Evolutionary conservation across 2,888 invertebrate species (phyloP).

Genomic region (Andrena bicolor): DNA sequence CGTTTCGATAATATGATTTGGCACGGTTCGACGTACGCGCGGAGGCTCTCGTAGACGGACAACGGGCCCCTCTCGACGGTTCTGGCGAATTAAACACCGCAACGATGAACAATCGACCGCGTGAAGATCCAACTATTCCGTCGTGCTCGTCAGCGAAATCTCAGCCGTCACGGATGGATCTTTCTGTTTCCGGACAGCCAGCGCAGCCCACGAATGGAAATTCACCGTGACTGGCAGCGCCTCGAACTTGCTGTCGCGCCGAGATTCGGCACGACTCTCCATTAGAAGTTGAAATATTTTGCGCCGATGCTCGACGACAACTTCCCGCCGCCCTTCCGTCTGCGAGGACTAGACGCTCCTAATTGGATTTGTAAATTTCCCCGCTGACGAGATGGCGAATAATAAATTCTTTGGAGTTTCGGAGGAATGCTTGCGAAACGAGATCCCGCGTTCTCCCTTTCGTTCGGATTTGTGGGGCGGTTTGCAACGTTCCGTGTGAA

Average conservation of each 20-base stretch:
- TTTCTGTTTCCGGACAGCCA: background rate
- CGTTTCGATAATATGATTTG: conserved; percentile 55
- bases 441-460: no score
- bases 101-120: no score
- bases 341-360: background rate
- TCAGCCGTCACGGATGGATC: background rate
- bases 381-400: background rate
- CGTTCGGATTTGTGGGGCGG: no score
- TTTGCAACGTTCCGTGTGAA: no score
- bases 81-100: background rate
- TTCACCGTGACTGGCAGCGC: background rate
- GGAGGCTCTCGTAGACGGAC: background rate
- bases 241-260: conserved; percentile 7
- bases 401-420: background rate
- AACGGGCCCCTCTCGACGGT: background rate
- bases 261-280: conserved; percentile 26
- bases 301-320: conserved; percentile 11
- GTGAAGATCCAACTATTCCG: no score
- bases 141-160: background rate
- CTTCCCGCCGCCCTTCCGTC: background rate
- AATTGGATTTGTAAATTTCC: conserved; percentile 43
- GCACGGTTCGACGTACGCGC: conserved; percentile 53
- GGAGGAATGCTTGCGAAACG: background rate
- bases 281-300: conserved; percentile 31
- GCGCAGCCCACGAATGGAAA: conserved; percentile 15